A percentile compares a stretch with the other conserved stretches of the same genome.
These are phyloP conservation scores for Ridgeia piscesae DNA, from an alignment of 1,140 invertebrate species.

Conservation along the genomic window DNA sequence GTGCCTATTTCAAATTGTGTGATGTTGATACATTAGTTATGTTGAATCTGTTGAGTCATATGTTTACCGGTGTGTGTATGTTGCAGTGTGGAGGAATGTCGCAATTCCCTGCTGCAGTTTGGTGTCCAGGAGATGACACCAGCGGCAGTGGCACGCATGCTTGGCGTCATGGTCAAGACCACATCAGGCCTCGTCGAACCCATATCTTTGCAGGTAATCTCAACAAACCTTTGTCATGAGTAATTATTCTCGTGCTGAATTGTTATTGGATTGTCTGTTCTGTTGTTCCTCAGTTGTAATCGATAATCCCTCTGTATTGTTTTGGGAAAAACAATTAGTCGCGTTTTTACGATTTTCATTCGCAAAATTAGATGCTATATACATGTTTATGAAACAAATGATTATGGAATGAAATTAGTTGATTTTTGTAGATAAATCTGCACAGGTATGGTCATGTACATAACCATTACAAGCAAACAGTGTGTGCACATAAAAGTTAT, in stretches of 20 bases:
- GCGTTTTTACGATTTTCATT: neutral
- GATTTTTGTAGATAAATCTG: neutral
- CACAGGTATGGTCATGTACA: neutral
- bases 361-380: neutral
- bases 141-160: slow-evolving; percentile 77
- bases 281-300: neutral
- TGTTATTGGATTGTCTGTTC: no score
- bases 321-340: neutral
- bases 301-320: neutral
- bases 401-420: neutral
- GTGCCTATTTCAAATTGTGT: no score
- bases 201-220: slow-evolving; percentile 13
- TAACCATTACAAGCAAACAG: neutral
- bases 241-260: neutral
- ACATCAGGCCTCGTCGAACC: slow-evolving; percentile 42
- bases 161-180: slow-evolving; percentile 79
- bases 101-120: slow-evolving; percentile 76
- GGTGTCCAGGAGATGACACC: slow-evolving; percentile 72
- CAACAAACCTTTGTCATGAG: neutral
- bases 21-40: no score
- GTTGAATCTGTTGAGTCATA: no score
- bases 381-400: neutral
- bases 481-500: neutral
- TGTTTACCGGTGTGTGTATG: neutral
- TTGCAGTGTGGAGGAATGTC: slow-evolving; percentile 79